These are phyloP conservation scores for Petroica traversi DNA, from an alignment of 2,113 vertebrate genomes.

Conservation along the genomic window DNA sequence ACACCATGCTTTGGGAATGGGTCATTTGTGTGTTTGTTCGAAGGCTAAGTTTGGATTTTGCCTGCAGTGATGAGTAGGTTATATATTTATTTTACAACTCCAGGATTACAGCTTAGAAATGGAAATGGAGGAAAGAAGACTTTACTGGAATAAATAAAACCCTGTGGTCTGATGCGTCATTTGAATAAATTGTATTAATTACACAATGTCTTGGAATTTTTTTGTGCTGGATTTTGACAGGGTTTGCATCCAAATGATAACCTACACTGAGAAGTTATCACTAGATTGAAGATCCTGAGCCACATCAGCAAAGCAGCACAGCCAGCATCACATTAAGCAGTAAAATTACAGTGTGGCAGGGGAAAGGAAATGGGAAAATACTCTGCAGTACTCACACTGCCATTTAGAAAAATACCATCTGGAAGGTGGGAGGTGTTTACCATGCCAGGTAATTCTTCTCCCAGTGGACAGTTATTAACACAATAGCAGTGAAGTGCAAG, in stretches of 20 bases:
- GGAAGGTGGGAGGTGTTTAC: not conserved
- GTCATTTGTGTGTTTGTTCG: not conserved
- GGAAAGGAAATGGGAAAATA: not conserved
- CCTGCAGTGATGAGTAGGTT: not conserved
- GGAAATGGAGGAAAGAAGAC: not conserved
- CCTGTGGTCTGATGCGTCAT: not conserved
- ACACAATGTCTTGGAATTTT: not conserved
- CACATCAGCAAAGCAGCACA: not conserved
- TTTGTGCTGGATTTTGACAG: not conserved
- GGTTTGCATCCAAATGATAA: not conserved
- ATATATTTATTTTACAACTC: conserved; percentile 3
- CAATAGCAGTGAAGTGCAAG: not conserved
- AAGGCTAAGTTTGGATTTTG: not conserved
- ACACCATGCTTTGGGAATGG: not conserved
- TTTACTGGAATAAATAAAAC: conserved; percentile 4
- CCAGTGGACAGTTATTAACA: not conserved
- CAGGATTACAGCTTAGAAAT: not conserved
- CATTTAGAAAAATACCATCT: not conserved
- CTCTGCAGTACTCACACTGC: not conserved
- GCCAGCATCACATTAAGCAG: not conserved
- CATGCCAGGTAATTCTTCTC: not conserved
- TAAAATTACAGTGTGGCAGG: not conserved
- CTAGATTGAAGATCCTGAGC: not conserved
- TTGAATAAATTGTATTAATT: conserved; percentile 17
- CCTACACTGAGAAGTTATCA: not conserved